These are phyloP conservation scores for Neocrepidodera transversa DNA, from an alignment of 2,888 invertebrate genomes.

Conservation along the genomic window DNA sequence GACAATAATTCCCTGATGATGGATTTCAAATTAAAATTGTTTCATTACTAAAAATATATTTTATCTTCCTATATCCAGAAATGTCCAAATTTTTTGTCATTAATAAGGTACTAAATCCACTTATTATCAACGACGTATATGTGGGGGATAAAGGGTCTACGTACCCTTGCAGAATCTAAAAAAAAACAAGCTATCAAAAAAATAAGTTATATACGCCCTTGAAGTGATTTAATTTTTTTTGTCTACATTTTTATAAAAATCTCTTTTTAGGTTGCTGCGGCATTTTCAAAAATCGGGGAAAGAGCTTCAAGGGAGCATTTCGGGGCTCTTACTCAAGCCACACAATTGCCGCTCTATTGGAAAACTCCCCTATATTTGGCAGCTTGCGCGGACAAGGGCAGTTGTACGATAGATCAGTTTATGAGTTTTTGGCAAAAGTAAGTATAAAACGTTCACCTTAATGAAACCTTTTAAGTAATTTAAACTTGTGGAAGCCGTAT, in stretches of 20 bases:
- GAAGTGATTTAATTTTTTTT: not conserved
- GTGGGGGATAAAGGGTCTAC: no score
- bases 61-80: no score
- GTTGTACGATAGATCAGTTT: constrained; percentile 81
- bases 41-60: no score
- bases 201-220: no score
- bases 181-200: no score
- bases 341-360: constrained; percentile 95
- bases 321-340: constrained; percentile 75
- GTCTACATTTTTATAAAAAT: not conserved
- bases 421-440: constrained; percentile 94
- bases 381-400: constrained; percentile 76
- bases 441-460: constrained; percentile 52
- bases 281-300: constrained; percentile 70
- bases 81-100: no score
- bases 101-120: no score
- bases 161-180: no score
- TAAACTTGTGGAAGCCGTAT: not conserved
- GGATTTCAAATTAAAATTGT: no score
- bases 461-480: not conserved
- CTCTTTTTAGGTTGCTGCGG: constrained; percentile 71
- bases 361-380: constrained; percentile 94
- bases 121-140: no score
- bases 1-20: no score
- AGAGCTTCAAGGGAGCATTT: constrained; percentile 68